A percentile compares a stretch with the other conserved stretches of the same genome.
These are phyloP conservation scores for Neoniphon sammara DNA, from an alignment of 2,797 vertebrate genomes.

Conservation along the genomic window DNA sequence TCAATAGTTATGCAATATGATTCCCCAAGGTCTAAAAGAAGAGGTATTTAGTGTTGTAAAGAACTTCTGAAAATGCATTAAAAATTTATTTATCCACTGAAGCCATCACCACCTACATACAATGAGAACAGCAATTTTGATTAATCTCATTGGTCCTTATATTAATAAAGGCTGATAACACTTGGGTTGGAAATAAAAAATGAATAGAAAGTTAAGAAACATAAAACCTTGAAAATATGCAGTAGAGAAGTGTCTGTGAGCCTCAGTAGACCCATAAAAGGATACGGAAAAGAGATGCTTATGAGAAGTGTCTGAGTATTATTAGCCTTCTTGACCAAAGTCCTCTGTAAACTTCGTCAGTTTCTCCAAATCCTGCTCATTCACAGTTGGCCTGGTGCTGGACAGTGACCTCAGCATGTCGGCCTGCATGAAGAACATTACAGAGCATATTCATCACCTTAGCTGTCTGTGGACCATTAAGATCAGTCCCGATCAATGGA, in stretches of 20 bases:
- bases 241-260: slow-evolving; percentile 36
- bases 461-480: background rate
- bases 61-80: background rate
- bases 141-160: background rate
- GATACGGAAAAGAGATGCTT: background rate
- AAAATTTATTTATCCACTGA: slow-evolving; percentile 20
- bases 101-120: background rate
- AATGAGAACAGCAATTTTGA: background rate
- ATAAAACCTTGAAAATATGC: slow-evolving; percentile 4
- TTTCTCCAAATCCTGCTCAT: slow-evolving; percentile 92
- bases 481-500: no score
- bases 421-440: slow-evolving; percentile 66
- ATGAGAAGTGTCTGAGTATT: background rate
- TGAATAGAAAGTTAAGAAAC: background rate
- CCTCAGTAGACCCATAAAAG: slow-evolving; percentile 4
- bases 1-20: background rate
- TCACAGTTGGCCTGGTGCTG: slow-evolving; percentile 94
- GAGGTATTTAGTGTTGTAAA: slow-evolving; percentile 47
- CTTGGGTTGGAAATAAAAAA: slow-evolving; percentile 18
- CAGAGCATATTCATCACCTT: background rate
- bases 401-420: slow-evolving; percentile 90
- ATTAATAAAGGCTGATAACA: background rate
- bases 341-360: slow-evolving; percentile 95
- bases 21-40: slow-evolving; percentile 1
- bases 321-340: slow-evolving; percentile 95